phyloP scores from a whole-genome alignment of 2,113 vertebrate genomes.

The Capreolus pygargus region DNA sequence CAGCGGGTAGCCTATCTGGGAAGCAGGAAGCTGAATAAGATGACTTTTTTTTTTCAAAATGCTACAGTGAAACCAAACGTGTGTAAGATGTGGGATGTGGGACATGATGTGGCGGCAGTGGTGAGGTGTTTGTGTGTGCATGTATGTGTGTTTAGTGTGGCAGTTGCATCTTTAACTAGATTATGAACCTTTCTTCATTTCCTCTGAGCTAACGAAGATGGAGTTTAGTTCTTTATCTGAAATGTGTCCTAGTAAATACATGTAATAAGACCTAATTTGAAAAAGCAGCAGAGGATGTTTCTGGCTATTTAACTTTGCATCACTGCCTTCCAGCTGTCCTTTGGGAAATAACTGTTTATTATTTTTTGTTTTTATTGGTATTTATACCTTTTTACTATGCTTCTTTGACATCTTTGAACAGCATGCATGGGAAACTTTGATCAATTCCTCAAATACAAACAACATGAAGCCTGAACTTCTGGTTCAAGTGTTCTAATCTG shows the following conservation, averaged over 20 bases:
- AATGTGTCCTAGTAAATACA: neutral
- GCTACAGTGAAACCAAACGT: neutral
- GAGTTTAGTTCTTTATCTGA: neutral
- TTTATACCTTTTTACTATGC: neutral
- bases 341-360: neutral
- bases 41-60: neutral
- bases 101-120: neutral
- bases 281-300: neutral
- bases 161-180: conserved; percentile 1
- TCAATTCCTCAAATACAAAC: conserved; percentile 23
- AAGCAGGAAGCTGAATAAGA: neutral
- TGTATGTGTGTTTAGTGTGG: neutral
- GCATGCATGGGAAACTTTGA: neutral
- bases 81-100: neutral
- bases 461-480: neutral
- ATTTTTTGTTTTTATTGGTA: neutral
- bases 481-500: neutral
- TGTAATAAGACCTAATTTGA: neutral
- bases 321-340: neutral
- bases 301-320: neutral
- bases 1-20: neutral
- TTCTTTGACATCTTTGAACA: neutral
- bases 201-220: neutral
- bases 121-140: neutral
- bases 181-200: neutral